Percentiles rank a stretch among this genome's conserved stretches.
phyloP scores from a whole-genome alignment of 2,797 vertebrate genomes.

The Oryzias dopingdopingensis region DNA sequence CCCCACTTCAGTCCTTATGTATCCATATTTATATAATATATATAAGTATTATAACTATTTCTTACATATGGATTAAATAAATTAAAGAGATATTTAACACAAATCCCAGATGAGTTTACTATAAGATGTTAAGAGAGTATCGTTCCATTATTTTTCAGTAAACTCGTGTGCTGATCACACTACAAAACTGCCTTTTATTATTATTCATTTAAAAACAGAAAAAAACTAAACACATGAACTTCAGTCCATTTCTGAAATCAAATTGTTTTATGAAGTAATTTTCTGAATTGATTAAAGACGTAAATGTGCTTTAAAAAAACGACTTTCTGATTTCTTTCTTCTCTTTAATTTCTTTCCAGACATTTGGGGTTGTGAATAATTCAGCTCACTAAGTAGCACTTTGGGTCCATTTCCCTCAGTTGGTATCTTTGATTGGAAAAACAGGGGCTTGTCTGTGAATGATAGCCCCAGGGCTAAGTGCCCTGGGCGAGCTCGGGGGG shows the following conservation, averaged over 20 bases:
- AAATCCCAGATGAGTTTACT: constrained; percentile 61
- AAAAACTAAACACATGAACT: constrained; percentile 57
- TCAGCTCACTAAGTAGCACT: constrained; percentile 76
- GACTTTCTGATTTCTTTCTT: constrained; percentile 21
- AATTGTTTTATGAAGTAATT: constrained; percentile 35
- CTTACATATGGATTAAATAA: no score
- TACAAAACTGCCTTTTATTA: constrained; percentile 61
- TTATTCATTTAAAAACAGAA: constrained; percentile 71
- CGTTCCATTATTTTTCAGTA: constrained; percentile 71
- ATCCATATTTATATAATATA: no score
- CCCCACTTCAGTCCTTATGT: no score
- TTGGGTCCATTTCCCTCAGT: constrained; percentile 70
- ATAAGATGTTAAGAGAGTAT: constrained; percentile 68
- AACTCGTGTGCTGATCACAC: constrained; percentile 60
- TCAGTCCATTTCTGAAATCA: constrained; percentile 61
- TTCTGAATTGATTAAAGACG: constrained; percentile 72
- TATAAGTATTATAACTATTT: no score
- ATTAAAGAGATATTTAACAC: constrained; percentile 8
- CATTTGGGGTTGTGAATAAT: constrained; percentile 78
- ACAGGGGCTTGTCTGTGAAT: constrained; percentile 77
- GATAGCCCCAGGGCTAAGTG: constrained; percentile 76
- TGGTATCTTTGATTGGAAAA: constrained; percentile 79
- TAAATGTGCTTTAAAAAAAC: constrained; percentile 61
- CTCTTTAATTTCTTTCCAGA: constrained; percentile 46
- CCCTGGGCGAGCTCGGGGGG: constrained; percentile 72